phyloP scores from a whole-genome alignment of 2,113 vertebrate species.

The Microtus richardsoni region DNA sequence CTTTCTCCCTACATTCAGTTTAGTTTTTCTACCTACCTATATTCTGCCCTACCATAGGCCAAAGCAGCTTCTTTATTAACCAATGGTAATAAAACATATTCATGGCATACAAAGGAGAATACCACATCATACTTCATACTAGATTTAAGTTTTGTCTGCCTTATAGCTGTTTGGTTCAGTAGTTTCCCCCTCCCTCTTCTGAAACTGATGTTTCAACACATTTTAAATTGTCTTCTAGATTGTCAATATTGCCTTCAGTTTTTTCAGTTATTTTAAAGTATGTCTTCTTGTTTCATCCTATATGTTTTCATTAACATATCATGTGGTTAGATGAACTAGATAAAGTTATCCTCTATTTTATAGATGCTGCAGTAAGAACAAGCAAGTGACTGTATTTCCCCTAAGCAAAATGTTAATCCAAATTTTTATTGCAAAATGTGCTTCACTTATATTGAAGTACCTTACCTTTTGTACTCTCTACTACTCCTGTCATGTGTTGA shows the following conservation, averaged over 20 bases:
- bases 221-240: slow-evolving; percentile 42
- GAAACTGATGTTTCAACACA: slow-evolving; percentile 5
- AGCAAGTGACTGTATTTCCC: neutral
- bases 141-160: slow-evolving; percentile 6
- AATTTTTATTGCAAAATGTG: slow-evolving; percentile 30
- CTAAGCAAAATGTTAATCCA: neutral
- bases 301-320: neutral
- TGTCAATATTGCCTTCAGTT: slow-evolving; percentile 1
- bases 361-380: slow-evolving; percentile 54
- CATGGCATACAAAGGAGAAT: too few relatives aligned
- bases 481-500: neutral
- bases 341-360: slow-evolving; percentile 16
- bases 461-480: neutral
- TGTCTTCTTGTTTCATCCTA: slow-evolving; percentile 42
- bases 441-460: neutral
- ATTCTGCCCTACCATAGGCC: too few relatives aligned
- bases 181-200: neutral
- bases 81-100: too few relatives aligned
- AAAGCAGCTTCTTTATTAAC: too few relatives aligned
- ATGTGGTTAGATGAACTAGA: slow-evolving; percentile 1
- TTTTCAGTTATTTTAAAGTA: neutral
- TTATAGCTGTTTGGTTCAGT: slow-evolving; percentile 1
- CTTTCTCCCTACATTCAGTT: too few relatives aligned
- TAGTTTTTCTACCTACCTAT: too few relatives aligned
- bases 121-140: neutral